Base-by-base conservation (phyloP, 1,140 invertebrate species). In the Atopsyche davidsoni region DNA sequence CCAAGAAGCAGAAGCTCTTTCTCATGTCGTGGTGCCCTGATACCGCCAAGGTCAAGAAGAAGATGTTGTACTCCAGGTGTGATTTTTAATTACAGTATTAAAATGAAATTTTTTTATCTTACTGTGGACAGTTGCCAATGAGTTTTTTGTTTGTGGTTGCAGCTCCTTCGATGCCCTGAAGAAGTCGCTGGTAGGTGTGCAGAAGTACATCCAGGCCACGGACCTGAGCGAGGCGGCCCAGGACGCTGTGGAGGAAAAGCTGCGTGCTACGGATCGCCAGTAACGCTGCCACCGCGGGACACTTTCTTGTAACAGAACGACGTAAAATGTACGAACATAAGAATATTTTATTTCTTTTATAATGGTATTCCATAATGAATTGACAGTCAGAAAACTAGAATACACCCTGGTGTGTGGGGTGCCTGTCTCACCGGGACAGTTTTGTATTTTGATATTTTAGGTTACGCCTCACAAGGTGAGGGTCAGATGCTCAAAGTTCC, bases 1-100 rank as follows among this genome's bases (percentile, higher is more conserved):
- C 87, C 70, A 92, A 92, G 80, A 94, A 93, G 82, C 89, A 93
- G 69, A 94, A 95, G 72, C 75, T 96, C 47, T 92, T 95, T 78
- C 79, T 96, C 66, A 94, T 96, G 91, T 92, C 88, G 63, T 95
- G 90, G 91, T 96, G 92, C 79, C 95, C 94, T 21, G 93, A 97
- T 73, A 92, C 87, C 67, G 92, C 93, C 62, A 93, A 92, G 74
- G 89, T 96, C 50, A 96, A 96, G 81, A 95, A 96, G 87, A 97
- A 97, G 85, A 97, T 97, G 93, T 86, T 97, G 79, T 97, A 97
- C 77, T 95, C 94, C 57, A 86, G 77, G 77, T 79, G 58, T 23
- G 42, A 36, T 55, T 18, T 13, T 1, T 13, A 19, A 25, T 28
- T 10, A 4, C 2, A 40, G 11, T 40, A n/a, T 40, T 4, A 6